Percentiles rank a stretch among this genome's conserved stretches.
These are phyloP conservation scores for Palythoa caribaeorum DNA, from an alignment of 92 coral and sea anemone genomes.

Conservation along the genomic window DNA sequence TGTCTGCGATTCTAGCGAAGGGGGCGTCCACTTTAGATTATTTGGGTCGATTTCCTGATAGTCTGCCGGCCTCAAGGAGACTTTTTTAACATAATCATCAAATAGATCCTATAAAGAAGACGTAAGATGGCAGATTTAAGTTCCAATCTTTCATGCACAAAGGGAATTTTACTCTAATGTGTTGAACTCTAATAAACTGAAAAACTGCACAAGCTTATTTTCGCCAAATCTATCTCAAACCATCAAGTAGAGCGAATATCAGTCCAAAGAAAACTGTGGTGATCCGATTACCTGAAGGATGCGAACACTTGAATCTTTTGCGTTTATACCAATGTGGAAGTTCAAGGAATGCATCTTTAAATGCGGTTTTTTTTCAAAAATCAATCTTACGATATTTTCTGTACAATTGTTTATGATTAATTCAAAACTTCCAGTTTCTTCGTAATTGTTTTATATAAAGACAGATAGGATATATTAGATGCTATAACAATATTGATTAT, in stretches of 20 bases:
- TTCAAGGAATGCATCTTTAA: too few relatives aligned
- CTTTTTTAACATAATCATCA: slow-evolving; percentile 84
- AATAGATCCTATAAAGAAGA: slow-evolving; percentile 75
- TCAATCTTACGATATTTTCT: neutral
- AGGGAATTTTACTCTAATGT: too few relatives aligned
- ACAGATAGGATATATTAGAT: neutral
- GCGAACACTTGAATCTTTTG: too few relatives aligned
- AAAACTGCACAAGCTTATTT: neutral
- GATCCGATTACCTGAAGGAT: neutral
- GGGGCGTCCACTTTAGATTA: slow-evolving; percentile 89
- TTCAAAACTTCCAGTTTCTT: neutral
- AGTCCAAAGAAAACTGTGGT: neutral
- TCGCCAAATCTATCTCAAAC: neutral
- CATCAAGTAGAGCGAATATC: too few relatives aligned
- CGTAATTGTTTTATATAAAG: neutral
- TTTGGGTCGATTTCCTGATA: slow-evolving; percentile 88
- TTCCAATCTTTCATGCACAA: neutral
- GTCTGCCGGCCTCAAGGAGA: slow-evolving; percentile 82
- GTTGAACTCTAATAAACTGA: neutral
- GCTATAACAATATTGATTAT: neutral
- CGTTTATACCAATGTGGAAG: too few relatives aligned
- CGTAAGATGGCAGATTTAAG: neutral
- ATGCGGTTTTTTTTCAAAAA: neutral
- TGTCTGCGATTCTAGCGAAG: slow-evolving; percentile 20
- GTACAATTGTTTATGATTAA: neutral